Base-by-base conservation (phyloP, 2,797 vertebrate genomes). In the Chelonia mydas region DNA sequence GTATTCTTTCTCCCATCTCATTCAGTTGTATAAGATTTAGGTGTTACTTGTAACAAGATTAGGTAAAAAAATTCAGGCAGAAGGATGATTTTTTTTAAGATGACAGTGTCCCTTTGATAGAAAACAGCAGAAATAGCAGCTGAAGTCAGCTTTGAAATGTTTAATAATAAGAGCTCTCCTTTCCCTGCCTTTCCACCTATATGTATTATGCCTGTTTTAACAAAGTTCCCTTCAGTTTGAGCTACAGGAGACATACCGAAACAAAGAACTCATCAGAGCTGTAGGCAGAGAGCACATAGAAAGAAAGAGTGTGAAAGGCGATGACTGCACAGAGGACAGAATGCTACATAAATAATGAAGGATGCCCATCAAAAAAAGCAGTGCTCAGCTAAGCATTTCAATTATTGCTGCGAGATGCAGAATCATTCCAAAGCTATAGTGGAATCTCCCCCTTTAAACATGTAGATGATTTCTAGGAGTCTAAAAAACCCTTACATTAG, bases 61-160 rank as follows among this genome's bases (percentile, higher is more conserved):
- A 16, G 15, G 41, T 77, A 72, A 72, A 77, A 77, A 28, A 9
- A 28, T 16, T 49, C 27, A 96, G 92, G 47, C 23, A 88, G 90
- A 94, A 92, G 53, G 76, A 88, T 83, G 76, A 1, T 45, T 88
- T 49, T 90, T 94, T 96, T 91, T 28, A 83, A 45, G 19, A 27
- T 79, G 78, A 55, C 47, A 49, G 7, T 83, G 1, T 23, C 81
- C 53, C 84, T 86, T 50, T 47, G 76, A 50, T 31, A 93, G 3
- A 41, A 90, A 88, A 87, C 84, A 78, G 87, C 80, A 94, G 33
- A 94, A 91, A 21, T 16, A 15, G 45, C 27, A 94, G 49, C 11
- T 92, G 89, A 94, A 97, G 85, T 87, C 88, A 90, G 45, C 76
- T 93, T 33, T 61, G 49, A 80, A 94, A 84, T 72, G 50, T 78